These are phyloP conservation scores for Lepilemur septentrionalis DNA, from an alignment of 2,797 vertebrate species.

Conservation along the genomic window DNA sequence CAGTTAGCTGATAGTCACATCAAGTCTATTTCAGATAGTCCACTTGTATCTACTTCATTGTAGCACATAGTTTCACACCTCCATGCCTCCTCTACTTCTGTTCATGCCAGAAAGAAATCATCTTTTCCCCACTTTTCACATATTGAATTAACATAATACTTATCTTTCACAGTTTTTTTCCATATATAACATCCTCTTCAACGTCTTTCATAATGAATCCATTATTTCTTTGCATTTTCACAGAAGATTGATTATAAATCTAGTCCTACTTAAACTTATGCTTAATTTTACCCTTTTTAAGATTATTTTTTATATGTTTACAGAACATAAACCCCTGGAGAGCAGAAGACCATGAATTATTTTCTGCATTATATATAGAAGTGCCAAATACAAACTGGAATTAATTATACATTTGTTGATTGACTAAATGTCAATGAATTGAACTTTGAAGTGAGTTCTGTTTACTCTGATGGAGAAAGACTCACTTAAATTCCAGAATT, in stretches of 20 bases:
- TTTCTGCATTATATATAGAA: neutral
- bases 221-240: neutral
- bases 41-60: neutral
- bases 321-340: neutral
- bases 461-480: neutral
- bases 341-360: neutral
- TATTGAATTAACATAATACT: neutral
- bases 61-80: neutral
- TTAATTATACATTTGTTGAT: slow-evolving; percentile 15
- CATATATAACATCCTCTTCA: neutral
- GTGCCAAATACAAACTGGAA: neutral
- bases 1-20: neutral
- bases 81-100: neutral
- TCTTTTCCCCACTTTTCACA: neutral
- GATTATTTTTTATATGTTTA: neutral
- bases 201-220: neutral
- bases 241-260: neutral
- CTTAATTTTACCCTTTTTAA: neutral
- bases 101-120: neutral
- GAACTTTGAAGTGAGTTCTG: neutral
- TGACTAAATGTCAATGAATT: neutral
- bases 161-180: neutral
- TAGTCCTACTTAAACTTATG: neutral
- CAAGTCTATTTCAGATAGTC: neutral
- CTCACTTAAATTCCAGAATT: neutral